Conservation (phyloP, 2,888 invertebrate species). For the Torymus texanus region DNA sequence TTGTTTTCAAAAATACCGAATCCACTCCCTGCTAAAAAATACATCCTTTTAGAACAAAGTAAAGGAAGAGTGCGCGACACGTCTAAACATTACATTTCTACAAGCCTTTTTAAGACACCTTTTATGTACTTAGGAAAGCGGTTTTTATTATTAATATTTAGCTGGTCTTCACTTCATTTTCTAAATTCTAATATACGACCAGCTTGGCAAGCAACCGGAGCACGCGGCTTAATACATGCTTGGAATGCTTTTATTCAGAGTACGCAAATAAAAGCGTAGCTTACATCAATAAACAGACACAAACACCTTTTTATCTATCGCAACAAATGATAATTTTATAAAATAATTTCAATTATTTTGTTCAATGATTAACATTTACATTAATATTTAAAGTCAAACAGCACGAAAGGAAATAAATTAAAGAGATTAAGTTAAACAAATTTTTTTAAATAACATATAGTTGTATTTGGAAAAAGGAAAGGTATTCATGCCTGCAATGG, state of each 20-base stretch:
- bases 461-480: slow-evolving; percentile 12
- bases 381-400: background rate
- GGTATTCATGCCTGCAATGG: slow-evolving; percentile 25
- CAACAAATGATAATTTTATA: slow-evolving; percentile 3
- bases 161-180: slow-evolving; percentile 36
- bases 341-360: background rate
- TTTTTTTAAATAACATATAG: background rate
- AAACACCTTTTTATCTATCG: slow-evolving; percentile 30
- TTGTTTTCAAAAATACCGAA: slow-evolving; percentile 16
- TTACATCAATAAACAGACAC: slow-evolving; percentile 41
- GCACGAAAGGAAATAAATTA: background rate
- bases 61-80: slow-evolving; percentile 43
- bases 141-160: slow-evolving; percentile 41
- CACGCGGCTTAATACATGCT: slow-evolving; percentile 49
- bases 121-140: slow-evolving; percentile 49
- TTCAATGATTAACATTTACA: background rate
- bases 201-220: slow-evolving; percentile 55
- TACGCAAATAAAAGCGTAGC: slow-evolving; percentile 54
- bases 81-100: slow-evolving; percentile 50
- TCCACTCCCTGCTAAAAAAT: slow-evolving; percentile 33
- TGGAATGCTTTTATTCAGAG: slow-evolving; percentile 57
- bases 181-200: slow-evolving; percentile 48
- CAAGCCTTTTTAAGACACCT: slow-evolving; percentile 51
- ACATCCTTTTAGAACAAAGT: slow-evolving; percentile 33
- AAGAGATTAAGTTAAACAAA: background rate